Evolutionary conservation across 2,113 vertebrate genomes (phyloP), one percentile per base, ranked within the genome.

Genomic region (Nycticorax nycticorax): DNA sequence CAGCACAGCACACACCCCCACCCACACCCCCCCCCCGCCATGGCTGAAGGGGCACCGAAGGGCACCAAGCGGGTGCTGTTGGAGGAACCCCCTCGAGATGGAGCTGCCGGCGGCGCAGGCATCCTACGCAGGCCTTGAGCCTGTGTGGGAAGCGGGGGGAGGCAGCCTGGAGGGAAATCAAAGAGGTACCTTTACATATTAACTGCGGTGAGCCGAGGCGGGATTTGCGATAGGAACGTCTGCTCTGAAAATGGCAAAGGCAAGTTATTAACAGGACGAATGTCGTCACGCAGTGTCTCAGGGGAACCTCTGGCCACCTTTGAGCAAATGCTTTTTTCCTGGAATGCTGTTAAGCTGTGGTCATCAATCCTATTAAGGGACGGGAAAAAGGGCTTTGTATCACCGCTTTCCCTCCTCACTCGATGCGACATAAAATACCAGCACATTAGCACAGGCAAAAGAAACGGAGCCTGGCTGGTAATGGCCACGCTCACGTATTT

Each of bases 331-430:
- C 12, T 27, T 85, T 89, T 66, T 91, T 69, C 39, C 17, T 83
- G 66, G 88, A 91, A 89, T 64, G 77, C 66, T 93, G 72, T 89
- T 89, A 93, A 85, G 75, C 50, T 74, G 47, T n/a, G 43, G 68
- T 67, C 86, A 95, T 91, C 72, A 80, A 74, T 94, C 26, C 89
- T 76, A 67, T 48, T 89, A 88, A 88, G 71, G 43, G 59, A 55
- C 16, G 3, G 27, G 43, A 79, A 52, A 89, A 73, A 89, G 64
- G 57, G 33, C 72, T 96, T 92, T 4, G 2, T 48, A 71, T 79
- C 71, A 77, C 74, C 0, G 1, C 55, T 80, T 88, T 59, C 57
- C 18, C 33, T 78, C 57, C 74, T 90, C 45, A 87, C 56, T 85
- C 11, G 16, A 77, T 69, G 41, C 1, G 32, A 84, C 43, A 76